Evolutionary conservation across 2,888 invertebrate species (phyloP).

Genomic region (Brachyopa scutellaris): DNA sequence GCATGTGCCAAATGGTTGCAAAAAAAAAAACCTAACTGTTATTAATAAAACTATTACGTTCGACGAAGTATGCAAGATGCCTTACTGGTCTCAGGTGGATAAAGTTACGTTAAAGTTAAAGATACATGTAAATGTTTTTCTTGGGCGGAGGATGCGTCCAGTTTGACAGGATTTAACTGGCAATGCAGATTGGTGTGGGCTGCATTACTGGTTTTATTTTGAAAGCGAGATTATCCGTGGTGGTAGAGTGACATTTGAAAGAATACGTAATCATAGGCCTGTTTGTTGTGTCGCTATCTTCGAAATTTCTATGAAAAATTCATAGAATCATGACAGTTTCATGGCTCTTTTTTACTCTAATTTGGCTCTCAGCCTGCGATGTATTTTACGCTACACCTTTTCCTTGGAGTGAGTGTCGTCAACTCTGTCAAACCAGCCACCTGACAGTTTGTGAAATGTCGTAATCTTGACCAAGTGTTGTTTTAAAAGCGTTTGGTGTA

Average conservation of each 20-base stretch:
- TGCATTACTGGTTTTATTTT: neutral
- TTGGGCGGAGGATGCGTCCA: neutral
- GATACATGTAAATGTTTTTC: neutral
- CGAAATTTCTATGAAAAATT: too few species aligned
- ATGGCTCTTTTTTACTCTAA: too few species aligned
- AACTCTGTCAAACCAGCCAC: too few species aligned
- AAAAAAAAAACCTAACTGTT: neutral
- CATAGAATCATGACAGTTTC: too few species aligned
- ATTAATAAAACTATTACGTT: conserved; percentile 8
- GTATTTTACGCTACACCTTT: too few species aligned
- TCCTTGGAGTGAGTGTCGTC: too few species aligned
- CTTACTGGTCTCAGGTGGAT: neutral
- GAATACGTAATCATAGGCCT: too few species aligned
- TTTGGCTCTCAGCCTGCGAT: too few species aligned
- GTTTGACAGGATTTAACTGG: neutral
- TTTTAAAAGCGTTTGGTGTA: too few species aligned
- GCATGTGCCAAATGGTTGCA: conserved; percentile 10
- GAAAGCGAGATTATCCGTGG: neutral
- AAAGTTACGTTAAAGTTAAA: conserved; percentile 20
- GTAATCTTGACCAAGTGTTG: too few species aligned
- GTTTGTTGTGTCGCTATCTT: too few species aligned
- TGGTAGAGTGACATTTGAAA: neutral
- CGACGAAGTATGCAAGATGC: neutral
- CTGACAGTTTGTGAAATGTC: too few species aligned
- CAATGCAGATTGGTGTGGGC: neutral